Conservation (phyloP, 2,113 vertebrate species). For the Taxidea taxus region DNA sequence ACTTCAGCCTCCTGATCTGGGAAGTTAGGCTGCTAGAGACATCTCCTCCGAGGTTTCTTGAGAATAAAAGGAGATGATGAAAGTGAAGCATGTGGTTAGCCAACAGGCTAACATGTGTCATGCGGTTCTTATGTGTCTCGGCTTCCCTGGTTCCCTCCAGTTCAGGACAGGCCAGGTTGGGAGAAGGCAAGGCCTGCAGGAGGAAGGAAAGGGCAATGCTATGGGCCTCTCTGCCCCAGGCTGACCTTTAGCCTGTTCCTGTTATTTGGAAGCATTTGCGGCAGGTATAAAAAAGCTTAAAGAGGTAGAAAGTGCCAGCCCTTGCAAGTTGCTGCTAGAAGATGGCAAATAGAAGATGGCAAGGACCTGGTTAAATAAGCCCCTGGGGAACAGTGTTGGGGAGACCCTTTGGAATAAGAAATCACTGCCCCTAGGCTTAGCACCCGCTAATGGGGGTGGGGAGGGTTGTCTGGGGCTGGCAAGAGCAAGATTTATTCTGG, state of each 20-base stretch:
- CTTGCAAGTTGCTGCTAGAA: neutral
- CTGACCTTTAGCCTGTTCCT: fast-evolving
- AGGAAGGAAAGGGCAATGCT: neutral
- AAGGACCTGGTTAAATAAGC: neutral
- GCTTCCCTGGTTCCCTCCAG: neutral
- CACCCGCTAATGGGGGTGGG: neutral
- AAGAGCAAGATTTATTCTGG: slow-evolving; percentile 16
- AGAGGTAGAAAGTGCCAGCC: neutral
- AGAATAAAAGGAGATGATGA: neutral
- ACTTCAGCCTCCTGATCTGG: neutral
- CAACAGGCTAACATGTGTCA: fast-evolving
- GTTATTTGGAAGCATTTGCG: neutral
- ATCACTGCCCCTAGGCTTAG: neutral
- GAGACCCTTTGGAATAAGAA: neutral
- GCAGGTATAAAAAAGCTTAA: neutral
- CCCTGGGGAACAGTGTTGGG: neutral
- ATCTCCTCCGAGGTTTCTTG: neutral
- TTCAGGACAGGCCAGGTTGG: neutral
- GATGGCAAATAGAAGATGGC: neutral
- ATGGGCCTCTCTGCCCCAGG: neutral
- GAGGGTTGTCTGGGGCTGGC: neutral
- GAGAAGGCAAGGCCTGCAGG: neutral
- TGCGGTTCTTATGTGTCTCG: neutral
- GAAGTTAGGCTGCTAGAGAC: neutral
- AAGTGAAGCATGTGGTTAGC: neutral